phyloP scores from a whole-genome alignment of 2,797 vertebrate species.

The Sebastes nivosus region DNA sequence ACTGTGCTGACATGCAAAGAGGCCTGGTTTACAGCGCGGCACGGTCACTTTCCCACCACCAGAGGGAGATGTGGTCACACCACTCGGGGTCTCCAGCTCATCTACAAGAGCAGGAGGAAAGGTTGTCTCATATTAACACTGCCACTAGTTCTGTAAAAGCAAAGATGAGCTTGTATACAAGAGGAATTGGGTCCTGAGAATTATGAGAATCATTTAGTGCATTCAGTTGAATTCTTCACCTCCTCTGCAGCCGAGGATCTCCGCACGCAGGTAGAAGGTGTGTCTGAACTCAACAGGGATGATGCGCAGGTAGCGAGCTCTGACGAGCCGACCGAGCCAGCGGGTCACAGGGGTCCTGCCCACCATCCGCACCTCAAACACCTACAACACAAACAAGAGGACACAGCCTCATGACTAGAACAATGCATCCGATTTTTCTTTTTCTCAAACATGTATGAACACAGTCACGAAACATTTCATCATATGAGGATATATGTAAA shows the following conservation, averaged over 20 bases:
- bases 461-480: neutral
- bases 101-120: constrained; percentile 52
- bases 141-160: neutral
- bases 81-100: constrained; percentile 74
- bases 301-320: constrained; percentile 83
- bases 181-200: neutral
- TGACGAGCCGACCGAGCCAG: constrained; percentile 77
- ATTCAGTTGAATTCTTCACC: constrained; percentile 58
- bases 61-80: constrained; percentile 53
- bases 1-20: constrained; percentile 73
- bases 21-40: constrained; percentile 69
- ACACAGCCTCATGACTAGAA: neutral
- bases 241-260: constrained; percentile 84
- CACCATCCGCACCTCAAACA: constrained; percentile 82
- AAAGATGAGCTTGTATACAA: neutral
- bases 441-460: neutral
- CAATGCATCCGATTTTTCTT: neutral
- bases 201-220: neutral
- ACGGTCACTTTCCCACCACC: constrained; percentile 51
- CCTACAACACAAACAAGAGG: constrained; percentile 46
- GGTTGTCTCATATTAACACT: neutral
- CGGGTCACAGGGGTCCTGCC: constrained; percentile 79
- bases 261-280: constrained; percentile 83
- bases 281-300: constrained; percentile 82
- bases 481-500: too few species aligned